Evolutionary conservation across 2,888 invertebrate genomes (phyloP).

Genomic region (Caenorhabditis sp.): DNA sequence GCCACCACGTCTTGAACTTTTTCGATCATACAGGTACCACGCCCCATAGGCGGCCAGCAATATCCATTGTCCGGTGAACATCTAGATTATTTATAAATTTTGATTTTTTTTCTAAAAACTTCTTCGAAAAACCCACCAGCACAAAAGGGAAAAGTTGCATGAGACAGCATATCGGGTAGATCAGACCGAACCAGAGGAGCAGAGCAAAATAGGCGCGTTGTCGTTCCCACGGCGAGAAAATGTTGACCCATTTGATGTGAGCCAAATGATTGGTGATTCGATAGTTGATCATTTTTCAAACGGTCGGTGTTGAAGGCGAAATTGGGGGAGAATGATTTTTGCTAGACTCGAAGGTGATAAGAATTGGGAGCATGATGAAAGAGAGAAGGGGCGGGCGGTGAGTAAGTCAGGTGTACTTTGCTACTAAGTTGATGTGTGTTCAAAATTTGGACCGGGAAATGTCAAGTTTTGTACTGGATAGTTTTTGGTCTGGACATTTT

Average conservation of each 20-base stretch:
- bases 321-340: not conserved
- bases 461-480: no score
- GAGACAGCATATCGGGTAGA: slow-evolving; percentile 41
- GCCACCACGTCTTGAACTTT: slow-evolving; percentile 40
- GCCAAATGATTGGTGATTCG: slow-evolving; percentile 18
- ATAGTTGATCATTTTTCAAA: slow-evolving; percentile 38
- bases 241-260: slow-evolving; percentile 31
- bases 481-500: no score
- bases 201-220: slow-evolving; percentile 32
- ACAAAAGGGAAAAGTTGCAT: slow-evolving; percentile 37
- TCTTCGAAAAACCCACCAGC: slow-evolving; percentile 13
- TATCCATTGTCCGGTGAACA: slow-evolving; percentile 47
- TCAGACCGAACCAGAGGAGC: slow-evolving; percentile 34
- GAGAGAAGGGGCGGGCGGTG: not conserved
- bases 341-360: not conserved
- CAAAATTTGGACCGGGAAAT: not conserved
- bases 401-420: not conserved
- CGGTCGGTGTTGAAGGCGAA: not conserved
- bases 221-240: slow-evolving; percentile 35
- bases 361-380: not conserved
- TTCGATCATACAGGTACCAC: slow-evolving; percentile 44
- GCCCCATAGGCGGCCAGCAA: slow-evolving; percentile 27
- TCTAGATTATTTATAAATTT: slow-evolving; percentile 10
- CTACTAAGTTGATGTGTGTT: not conserved
- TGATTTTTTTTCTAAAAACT: not conserved